Evolutionary conservation across 2,113 vertebrate genomes (phyloP).

Genomic region (Spea multiplicata): DNA sequence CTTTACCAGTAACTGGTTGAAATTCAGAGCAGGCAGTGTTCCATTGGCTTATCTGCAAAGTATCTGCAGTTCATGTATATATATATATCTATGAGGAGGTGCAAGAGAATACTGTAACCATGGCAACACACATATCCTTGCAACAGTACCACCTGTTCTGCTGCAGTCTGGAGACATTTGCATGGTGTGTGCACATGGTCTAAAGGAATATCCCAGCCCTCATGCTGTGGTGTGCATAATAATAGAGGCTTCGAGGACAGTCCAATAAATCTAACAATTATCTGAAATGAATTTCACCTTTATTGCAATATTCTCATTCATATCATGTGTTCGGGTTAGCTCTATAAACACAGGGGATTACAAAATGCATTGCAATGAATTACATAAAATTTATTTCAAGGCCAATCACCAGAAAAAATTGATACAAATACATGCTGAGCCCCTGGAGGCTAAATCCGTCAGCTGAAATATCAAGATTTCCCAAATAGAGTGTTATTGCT

Average conservation of each 20-base stretch:
- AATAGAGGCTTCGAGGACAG: neutral
- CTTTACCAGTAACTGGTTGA: neutral
- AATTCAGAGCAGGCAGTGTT: neutral
- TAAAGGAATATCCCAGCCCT: constrained; percentile 19
- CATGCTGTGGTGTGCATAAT: constrained; percentile 9
- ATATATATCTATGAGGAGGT: constrained; percentile 4
- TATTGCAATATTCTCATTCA: constrained; percentile 1
- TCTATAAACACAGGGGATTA: neutral
- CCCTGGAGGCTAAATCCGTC: too few relatives aligned
- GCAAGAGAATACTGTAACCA: constrained; percentile 19
- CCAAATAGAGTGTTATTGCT: too few relatives aligned
- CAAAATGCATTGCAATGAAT: too few relatives aligned
- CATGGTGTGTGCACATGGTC: constrained; percentile 21
- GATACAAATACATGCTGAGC: too few relatives aligned
- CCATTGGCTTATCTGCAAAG: constrained; percentile 34
- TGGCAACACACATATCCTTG: constrained; percentile 38
- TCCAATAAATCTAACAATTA: constrained; percentile 13
- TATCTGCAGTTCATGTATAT: constrained; percentile 37
- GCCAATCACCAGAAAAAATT: too few relatives aligned
- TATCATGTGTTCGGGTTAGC: neutral
- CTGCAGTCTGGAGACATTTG: constrained; percentile 35
- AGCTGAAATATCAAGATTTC: too few relatives aligned
- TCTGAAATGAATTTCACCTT: neutral
- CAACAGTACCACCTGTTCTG: constrained; percentile 41
- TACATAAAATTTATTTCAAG: too few relatives aligned